Evolutionary conservation across 2,797 vertebrate species (phyloP).

Genomic region (Pangasius krempfi): DNA sequence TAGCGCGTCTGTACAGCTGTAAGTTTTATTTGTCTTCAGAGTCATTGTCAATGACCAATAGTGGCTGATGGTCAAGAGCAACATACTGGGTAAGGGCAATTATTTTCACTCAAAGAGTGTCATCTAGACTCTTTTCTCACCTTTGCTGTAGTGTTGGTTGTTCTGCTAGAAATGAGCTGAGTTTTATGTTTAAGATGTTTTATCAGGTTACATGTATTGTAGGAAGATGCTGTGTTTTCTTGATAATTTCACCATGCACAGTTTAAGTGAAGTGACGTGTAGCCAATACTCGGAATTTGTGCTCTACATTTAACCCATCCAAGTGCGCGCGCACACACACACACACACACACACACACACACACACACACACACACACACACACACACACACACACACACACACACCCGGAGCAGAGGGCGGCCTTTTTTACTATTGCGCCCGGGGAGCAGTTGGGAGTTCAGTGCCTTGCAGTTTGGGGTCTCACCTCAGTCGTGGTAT

Average conservation of each 20-base stretch:
- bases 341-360: too few relatives aligned
- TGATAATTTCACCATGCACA: neutral
- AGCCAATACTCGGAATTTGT: too few relatives aligned
- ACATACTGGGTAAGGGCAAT: neutral
- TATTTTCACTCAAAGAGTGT: neutral
- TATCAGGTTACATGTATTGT: neutral
- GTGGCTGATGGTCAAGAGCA: neutral
- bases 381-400: too few relatives aligned
- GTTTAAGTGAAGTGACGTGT: neutral
- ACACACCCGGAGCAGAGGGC: too few relatives aligned
- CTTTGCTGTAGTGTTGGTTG: neutral
- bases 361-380: too few relatives aligned
- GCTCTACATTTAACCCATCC: too few relatives aligned
- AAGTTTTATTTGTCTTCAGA: neutral
- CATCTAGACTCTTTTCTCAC: neutral
- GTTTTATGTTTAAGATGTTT: neutral
- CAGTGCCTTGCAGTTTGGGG: too few relatives aligned
- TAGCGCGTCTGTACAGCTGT: neutral
- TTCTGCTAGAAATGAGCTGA: neutral
- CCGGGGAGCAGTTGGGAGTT: too few relatives aligned
- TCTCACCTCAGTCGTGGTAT: too few relatives aligned
- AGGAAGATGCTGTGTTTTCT: neutral
- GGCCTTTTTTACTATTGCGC: too few relatives aligned
- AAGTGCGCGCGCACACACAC: too few relatives aligned
- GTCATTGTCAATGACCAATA: neutral